Base-by-base conservation (phyloP, 2,888 invertebrate species). In the Epinotia brunnichana region DNA sequence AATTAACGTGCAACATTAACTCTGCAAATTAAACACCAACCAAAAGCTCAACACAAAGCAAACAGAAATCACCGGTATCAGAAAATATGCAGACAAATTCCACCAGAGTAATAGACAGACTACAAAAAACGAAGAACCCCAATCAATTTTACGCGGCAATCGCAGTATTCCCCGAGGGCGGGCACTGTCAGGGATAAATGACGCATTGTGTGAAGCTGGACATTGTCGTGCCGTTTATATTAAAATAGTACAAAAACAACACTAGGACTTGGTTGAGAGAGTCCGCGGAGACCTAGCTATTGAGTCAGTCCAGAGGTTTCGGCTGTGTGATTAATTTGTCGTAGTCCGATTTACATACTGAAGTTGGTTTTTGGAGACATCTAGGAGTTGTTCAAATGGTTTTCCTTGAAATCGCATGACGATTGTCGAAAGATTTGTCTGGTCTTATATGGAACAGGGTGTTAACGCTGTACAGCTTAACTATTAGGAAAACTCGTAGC, bases 131-230 rank as follows among this genome's bases (percentile, higher is more conserved):
- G 75, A 75, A 79, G 80, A 80, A 74, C 70, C 73, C 76, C 79
- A 78, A 81, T 83, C 81, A 81, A 82, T 82, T 82, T 81, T 71
- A 77, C 78, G 78, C 76, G 79, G 76, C 80, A 80, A 80, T 80
- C 78, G 75, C 74, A 74, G 21, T 59, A 70, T 60, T 76, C 77
- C 78, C 75, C 54, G 56, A 51, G 60, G 76, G 69, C 41, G 29
- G 69, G 15, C 24, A 2, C 61, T 19, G 61, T 35, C 61, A 61
- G 68, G 44, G 68, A 62, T 72, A 57, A 62, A 72, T 57, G 71
- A 67, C 17, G 62, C 39, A 72, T 68, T 72, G 62, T 72, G 60
- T 21, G 39, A 17, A 63, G 24, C 9, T 48, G 41, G 62, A 29
- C 10, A 41, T 53, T 69, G 11, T 53, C 39, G 53, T 35, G 9